Percentiles rank a stretch among this genome's conserved stretches.
Evolutionary conservation across 2,113 vertebrate genomes (phyloP).

Genomic region (Psophia crepitans): DNA sequence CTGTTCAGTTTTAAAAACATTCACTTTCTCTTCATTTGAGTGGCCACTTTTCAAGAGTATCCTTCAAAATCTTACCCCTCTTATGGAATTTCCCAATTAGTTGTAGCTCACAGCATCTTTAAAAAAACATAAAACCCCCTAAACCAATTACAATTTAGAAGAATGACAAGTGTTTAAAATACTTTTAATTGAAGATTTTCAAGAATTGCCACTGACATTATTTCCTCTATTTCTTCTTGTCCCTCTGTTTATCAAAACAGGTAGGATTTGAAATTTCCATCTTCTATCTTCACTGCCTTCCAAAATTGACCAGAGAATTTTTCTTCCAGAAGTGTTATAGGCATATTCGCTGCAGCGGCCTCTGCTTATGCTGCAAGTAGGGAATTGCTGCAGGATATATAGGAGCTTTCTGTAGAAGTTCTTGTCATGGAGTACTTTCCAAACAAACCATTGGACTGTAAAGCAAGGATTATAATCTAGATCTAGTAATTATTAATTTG

Average conservation of each 20-base stretch:
- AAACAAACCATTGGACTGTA: background rate
- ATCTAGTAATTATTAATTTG: background rate
- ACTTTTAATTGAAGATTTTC: background rate
- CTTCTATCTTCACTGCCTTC: background rate
- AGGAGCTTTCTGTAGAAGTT: background rate
- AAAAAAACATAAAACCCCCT: background rate
- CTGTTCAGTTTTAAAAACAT: background rate
- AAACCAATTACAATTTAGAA: background rate
- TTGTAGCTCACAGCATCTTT: background rate
- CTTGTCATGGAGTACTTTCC: background rate
- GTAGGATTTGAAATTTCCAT: background rate
- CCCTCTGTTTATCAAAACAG: background rate
- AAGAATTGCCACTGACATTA: background rate
- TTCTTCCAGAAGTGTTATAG: background rate
- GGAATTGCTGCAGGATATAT: background rate
- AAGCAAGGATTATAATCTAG: background rate
- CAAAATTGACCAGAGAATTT: background rate
- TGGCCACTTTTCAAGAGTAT: background rate
- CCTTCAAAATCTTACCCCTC: background rate
- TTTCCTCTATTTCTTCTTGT: background rate
- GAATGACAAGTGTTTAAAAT: background rate
- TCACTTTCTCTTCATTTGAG: background rate
- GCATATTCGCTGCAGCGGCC: background rate
- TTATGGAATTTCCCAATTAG: background rate
- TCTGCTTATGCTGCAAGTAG: background rate